Evolutionary conservation across 2,888 invertebrate genomes (phyloP).

Genomic region (Cephus runcator): DNA sequence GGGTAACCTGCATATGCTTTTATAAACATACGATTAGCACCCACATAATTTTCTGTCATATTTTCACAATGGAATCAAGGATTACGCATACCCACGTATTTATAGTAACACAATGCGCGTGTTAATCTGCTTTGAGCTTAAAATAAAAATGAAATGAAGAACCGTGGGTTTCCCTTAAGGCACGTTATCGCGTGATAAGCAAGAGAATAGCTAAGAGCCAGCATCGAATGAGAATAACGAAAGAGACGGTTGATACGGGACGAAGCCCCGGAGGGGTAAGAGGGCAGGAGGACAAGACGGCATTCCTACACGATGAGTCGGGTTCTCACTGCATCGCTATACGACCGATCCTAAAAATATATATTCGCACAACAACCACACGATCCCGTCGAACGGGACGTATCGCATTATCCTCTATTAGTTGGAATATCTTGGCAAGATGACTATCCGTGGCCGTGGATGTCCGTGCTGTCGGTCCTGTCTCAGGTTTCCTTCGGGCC

Average conservation of each 20-base stretch:
- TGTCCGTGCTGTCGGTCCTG: no score
- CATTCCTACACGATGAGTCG: slow-evolving; percentile 52
- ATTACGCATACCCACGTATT: no score
- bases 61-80: background rate
- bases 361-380: background rate
- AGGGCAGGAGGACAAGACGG: slow-evolving; percentile 33
- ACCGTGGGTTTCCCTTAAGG: no score
- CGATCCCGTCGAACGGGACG: no score
- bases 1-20: no score
- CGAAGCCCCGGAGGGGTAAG: background rate
- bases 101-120: no score
- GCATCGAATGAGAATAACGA: background rate
- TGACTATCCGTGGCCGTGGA: no score
- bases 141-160: background rate
- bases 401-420: no score
- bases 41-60: background rate
- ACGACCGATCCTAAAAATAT: slow-evolving; percentile 41
- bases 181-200: no score
- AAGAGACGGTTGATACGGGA: background rate
- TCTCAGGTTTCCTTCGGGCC: no score
- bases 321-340: slow-evolving; percentile 29
- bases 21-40: background rate
- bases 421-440: no score
- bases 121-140: background rate
- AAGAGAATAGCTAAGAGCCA: no score